phyloP scores from a whole-genome alignment of 2,888 invertebrate genomes.

The Sesamia inferens region DNA sequence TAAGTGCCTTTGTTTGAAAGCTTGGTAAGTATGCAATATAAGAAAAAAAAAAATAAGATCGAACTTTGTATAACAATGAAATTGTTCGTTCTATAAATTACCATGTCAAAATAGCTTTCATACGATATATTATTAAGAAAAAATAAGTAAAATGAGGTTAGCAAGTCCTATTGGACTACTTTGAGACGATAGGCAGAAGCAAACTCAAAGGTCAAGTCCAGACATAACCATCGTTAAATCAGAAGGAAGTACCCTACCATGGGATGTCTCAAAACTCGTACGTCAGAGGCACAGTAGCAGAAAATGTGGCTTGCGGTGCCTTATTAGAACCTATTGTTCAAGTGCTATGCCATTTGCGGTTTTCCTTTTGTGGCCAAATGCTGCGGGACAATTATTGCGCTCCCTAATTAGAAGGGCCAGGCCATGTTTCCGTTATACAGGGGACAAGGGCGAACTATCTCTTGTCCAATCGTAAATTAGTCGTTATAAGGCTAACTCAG shows the following conservation, averaged over 20 bases:
- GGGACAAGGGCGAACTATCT: slow-evolving; percentile 63
- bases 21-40: background rate
- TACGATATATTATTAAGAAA: too few relatives aligned
- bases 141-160: too few relatives aligned
- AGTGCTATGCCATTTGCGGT: slow-evolving; percentile 74
- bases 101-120: background rate
- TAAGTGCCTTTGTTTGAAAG: slow-evolving; percentile 16
- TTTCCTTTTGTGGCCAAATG: slow-evolving; percentile 76
- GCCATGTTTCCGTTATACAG: slow-evolving; percentile 64
- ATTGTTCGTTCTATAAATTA: background rate
- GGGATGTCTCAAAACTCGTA: slow-evolving; percentile 17
- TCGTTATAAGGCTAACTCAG: slow-evolving; percentile 52
- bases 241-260: background rate
- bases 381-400: slow-evolving; percentile 73
- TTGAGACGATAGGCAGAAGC: background rate
- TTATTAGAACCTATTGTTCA: slow-evolving; percentile 79
- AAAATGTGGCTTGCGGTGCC: slow-evolving; percentile 64
- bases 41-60: background rate
- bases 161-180: background rate
- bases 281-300: slow-evolving; percentile 19
- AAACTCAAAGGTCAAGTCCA: background rate
- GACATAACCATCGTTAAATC: background rate
- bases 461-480: slow-evolving; percentile 63
- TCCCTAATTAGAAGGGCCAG: slow-evolving; percentile 79
- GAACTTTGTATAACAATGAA: background rate